Evolutionary conservation across 1,140 invertebrate genomes (phyloP).

Genomic region (Drosophila tani): DNA sequence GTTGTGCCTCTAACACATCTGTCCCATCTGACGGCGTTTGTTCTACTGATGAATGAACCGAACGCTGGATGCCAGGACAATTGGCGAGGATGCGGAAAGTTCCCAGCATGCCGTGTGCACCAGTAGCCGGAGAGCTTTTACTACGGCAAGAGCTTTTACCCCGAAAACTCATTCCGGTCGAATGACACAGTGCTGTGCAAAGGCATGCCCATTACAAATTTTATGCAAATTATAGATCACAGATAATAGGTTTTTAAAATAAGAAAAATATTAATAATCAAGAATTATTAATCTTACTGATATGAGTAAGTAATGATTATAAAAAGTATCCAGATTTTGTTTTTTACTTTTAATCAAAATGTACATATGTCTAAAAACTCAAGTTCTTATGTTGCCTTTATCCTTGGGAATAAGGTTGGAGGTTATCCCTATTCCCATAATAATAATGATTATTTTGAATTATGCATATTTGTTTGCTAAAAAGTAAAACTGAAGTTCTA

Average conservation of each 20-base stretch:
- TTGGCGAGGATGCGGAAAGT: slow-evolving; percentile 66
- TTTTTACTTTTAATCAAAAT: too few relatives aligned
- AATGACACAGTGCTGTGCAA: slow-evolving; percentile 1
- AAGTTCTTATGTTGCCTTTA: too few relatives aligned
- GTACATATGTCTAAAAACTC: too few relatives aligned
- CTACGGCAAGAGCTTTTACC: slow-evolving; percentile 51
- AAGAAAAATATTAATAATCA: too few relatives aligned
- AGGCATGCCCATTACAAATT: neutral
- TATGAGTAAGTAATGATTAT: too few relatives aligned
- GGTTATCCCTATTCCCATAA: too few relatives aligned
- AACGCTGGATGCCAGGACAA: slow-evolving; percentile 57
- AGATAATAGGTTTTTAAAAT: neutral
- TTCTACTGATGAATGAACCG: slow-evolving; percentile 79
- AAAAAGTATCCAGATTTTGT: too few relatives aligned
- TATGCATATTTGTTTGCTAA: too few relatives aligned
- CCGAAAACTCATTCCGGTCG: neutral
- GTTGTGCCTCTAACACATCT: slow-evolving; percentile 47
- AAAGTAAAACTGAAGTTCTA: too few relatives aligned
- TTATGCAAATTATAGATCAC: neutral
- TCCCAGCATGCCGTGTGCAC: slow-evolving; percentile 58
- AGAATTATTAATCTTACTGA: too few relatives aligned
- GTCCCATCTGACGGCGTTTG: slow-evolving; percentile 64
- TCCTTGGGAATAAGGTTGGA: too few relatives aligned
- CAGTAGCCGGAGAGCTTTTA: slow-evolving; percentile 52
- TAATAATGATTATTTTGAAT: too few relatives aligned